Base-by-base conservation (phyloP, 2,888 invertebrate genomes). In the Microctonus aethiopoides region DNA sequence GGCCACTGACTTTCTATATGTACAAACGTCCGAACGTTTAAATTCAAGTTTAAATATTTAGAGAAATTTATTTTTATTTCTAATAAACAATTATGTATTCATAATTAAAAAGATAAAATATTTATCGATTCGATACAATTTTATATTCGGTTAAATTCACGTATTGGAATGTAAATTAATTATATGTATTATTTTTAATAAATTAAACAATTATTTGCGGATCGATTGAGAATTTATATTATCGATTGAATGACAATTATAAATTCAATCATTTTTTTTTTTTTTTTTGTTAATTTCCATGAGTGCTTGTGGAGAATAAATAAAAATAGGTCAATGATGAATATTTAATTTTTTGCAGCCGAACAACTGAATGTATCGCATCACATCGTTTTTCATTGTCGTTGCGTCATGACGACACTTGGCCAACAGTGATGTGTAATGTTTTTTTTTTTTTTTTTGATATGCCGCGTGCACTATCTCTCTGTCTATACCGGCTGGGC, bases 341-440 rank as follows among this genome's bases (percentile, higher is more conserved):
- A 84, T 83, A 81, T 83, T 83, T 84, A 84, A 84, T 84, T 83
- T 80, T 77, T 75, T 73, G 82, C 82, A 83, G 83, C 82, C 75
- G 71, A 74, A 67, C 68, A 64, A 56, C 68, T 51, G 51, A 54
- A 59, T 64, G 22, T 52, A 54, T n/a, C n/a, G n/a, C n/a, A 39
- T 29, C 65, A 20, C 10, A 9, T 57, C 39, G 34, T 61, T 46
- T 61, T 61, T 52, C 16, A 22, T 24, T 36, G 52, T 63, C 32
- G 65, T 70, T 70, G 65, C 64, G 65, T 65, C 69, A 69, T 52
- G 64, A 52, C 39, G 62, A 63, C 24, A 60, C 60, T 65, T 24
- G 39, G 59, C 46, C 26, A 41, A 26, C 34, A 32, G 51, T 46
- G 60, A 60, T 59, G 57, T 69, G 54, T 20, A 11, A 16, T 39